These are phyloP conservation scores for Mya arenaria DNA, from an alignment of 1,140 invertebrate species.

Conservation along the genomic window DNA sequence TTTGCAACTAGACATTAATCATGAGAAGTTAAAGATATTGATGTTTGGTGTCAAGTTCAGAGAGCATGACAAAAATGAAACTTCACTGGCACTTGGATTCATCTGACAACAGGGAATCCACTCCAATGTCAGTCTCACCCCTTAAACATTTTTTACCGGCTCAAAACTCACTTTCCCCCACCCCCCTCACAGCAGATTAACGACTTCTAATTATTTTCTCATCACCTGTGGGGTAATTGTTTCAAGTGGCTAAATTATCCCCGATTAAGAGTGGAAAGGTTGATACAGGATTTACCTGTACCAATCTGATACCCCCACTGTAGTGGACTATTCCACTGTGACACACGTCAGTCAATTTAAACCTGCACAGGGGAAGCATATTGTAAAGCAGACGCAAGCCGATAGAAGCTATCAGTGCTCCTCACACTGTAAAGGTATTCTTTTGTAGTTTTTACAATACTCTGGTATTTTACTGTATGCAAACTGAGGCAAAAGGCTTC, in stretches of 20 bases:
- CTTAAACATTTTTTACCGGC: not conserved
- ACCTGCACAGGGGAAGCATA: slow-evolving; percentile 77
- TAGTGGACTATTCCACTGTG: slow-evolving; percentile 75
- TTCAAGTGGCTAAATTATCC: not conserved
- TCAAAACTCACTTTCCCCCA: not conserved
- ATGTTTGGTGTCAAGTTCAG: slow-evolving; percentile 78
- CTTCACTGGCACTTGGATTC: slow-evolving; percentile 75
- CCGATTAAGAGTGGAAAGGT: not conserved
- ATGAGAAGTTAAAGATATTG: slow-evolving; percentile 77
- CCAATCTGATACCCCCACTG: slow-evolving; percentile 60
- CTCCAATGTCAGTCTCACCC: not conserved
- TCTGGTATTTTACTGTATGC: too few relatives aligned
- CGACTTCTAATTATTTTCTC: slow-evolving; percentile 19
- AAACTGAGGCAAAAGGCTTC: too few relatives aligned
- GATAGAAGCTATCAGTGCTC: too few relatives aligned
- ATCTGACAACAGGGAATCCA: slow-evolving; percentile 2
- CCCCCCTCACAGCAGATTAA: not conserved
- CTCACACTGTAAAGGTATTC: too few relatives aligned
- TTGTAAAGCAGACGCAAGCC: too few relatives aligned
- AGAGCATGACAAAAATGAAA: slow-evolving; percentile 80
- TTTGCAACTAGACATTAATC: slow-evolving; percentile 77
- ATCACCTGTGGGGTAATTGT: slow-evolving; percentile 4
- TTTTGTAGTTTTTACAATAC: too few relatives aligned
- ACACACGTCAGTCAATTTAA: slow-evolving; percentile 79
- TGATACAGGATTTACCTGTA: slow-evolving; percentile 24